A percentile compares a stretch with the other conserved stretches of the same genome.
Conservation (phyloP, 2,888 invertebrate species). For the Melinaea menophilus region DNA sequence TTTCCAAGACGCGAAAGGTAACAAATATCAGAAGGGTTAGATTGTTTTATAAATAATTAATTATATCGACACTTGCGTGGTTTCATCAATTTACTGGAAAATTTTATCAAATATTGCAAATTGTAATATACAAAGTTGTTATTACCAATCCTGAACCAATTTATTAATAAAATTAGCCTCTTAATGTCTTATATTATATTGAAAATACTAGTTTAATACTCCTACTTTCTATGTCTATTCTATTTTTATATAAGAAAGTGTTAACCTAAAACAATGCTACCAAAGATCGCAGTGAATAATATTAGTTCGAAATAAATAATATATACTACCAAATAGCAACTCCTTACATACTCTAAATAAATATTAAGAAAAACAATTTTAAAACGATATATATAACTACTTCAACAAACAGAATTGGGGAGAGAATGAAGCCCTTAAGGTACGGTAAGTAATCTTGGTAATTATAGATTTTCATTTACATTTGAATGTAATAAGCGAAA, state of each 20-base stretch:
- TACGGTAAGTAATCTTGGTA: slow-evolving; percentile 39
- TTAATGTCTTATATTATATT: too few relatives aligned
- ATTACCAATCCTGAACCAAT: not conserved
- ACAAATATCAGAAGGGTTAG: slow-evolving; percentile 23
- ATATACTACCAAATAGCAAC: slow-evolving; percentile 11
- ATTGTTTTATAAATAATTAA: slow-evolving; percentile 27
- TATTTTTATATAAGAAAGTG: too few relatives aligned
- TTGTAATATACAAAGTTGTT: slow-evolving; percentile 7
- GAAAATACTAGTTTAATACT: too few relatives aligned
- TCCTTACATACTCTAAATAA: slow-evolving; percentile 13
- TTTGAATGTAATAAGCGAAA: not conserved
- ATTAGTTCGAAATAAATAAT: too few relatives aligned
- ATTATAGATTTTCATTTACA: slow-evolving; percentile 34
- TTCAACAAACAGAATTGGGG: slow-evolving; percentile 14
- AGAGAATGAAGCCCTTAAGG: slow-evolving; percentile 29
- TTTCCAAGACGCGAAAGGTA: slow-evolving; percentile 7
- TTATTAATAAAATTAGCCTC: too few relatives aligned
- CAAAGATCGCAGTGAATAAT: too few relatives aligned
- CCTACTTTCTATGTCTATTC: too few relatives aligned
- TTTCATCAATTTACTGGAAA: slow-evolving; percentile 30
- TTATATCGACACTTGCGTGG: slow-evolving; percentile 23
- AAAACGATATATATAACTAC: slow-evolving; percentile 15
- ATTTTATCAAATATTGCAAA: not conserved
- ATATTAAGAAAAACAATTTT: slow-evolving; percentile 20
- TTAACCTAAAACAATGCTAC: too few relatives aligned